Conservation (phyloP, 2,797 vertebrate species). For the Xenentodon cancila region DNA sequence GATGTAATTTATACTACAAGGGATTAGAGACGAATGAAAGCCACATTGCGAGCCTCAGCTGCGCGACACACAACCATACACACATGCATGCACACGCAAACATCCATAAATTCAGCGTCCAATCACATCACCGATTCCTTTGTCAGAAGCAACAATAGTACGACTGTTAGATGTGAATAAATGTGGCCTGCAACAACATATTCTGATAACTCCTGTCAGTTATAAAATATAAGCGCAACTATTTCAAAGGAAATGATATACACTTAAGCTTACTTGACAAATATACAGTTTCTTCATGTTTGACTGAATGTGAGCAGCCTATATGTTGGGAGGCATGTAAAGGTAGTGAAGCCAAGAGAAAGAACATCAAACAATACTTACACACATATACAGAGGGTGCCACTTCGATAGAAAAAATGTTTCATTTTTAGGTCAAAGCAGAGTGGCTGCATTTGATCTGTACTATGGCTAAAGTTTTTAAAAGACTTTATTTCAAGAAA, state of each 20-base stretch:
- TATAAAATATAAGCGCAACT: conserved; percentile 60
- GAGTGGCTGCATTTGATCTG: conserved; percentile 27
- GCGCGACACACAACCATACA: conserved; percentile 26
- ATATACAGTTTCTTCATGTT: conserved; percentile 67
- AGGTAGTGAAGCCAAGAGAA: conserved; percentile 7
- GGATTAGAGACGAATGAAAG: conserved; percentile 61
- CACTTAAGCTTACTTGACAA: conserved; percentile 79
- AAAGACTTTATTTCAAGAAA: conserved; percentile 12
- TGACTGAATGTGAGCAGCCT: conserved; percentile 27
- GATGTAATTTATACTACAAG: conserved; percentile 67
- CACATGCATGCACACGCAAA: conserved; percentile 26
- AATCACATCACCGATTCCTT: conserved; percentile 31
- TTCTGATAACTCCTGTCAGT: conserved; percentile 48
- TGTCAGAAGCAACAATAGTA: conserved; percentile 48
- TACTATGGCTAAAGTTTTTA: conserved; percentile 14
- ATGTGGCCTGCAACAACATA: conserved; percentile 60
- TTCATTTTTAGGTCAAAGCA: conserved; percentile 47
- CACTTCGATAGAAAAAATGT: conserved; percentile 37
- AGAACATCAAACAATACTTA: conserved; percentile 29
- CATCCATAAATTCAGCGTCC: conserved; percentile 21
- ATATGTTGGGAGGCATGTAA: conserved; percentile 17
- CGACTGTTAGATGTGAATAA: conserved; percentile 66
- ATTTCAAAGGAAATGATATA: conserved; percentile 68
- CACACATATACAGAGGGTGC: conserved; percentile 55
- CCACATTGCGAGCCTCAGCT: conserved; percentile 51